Evolutionary conservation across 2,888 invertebrate genomes (phyloP).

Genomic region (Brassicogethes aeneus): DNA sequence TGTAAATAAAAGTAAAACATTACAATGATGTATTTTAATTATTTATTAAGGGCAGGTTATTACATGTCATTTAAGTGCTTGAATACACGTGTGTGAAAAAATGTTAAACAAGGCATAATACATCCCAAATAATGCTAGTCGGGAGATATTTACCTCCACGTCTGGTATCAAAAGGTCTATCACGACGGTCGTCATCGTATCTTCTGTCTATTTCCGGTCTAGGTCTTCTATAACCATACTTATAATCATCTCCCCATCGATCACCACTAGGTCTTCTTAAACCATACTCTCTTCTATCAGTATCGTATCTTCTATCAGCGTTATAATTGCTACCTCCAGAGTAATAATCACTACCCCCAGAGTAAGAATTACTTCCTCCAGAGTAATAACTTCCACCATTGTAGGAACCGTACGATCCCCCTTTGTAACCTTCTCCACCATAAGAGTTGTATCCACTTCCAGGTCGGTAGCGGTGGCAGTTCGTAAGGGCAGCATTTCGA

Average conservation of each 20-base stretch:
- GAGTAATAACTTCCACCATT: constrained; percentile 8
- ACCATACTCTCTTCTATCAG: constrained; percentile 12
- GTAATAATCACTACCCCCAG: constrained; percentile 6
- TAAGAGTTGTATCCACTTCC: constrained; percentile 1
- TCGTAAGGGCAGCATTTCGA: constrained; percentile 51
- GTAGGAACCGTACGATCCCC: constrained; percentile 7
- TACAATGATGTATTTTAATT: too few relatives aligned
- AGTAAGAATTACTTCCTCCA: constrained; percentile 6
- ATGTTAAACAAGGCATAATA: constrained; percentile 23
- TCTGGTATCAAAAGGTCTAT: constrained; percentile 17
- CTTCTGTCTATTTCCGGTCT: constrained; percentile 27
- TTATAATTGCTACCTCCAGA: constrained; percentile 7
- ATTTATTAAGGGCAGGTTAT: neutral
- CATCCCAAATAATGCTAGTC: constrained; percentile 27
- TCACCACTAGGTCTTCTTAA: constrained; percentile 15
- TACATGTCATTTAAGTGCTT: constrained; percentile 4
- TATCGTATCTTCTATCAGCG: constrained; percentile 11
- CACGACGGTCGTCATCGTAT: constrained; percentile 17
- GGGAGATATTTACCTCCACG: constrained; percentile 34
- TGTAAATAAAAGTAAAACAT: constrained; percentile 22
- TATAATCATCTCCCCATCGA: constrained; percentile 18
- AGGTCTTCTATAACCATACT: constrained; percentile 19
- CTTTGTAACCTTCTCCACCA: constrained; percentile 14
- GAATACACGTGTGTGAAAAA: neutral
- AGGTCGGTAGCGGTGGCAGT: constrained; percentile 20